Evolutionary conservation across 2,113 vertebrate genomes (phyloP).

Genomic region (Piaya cayana): DNA sequence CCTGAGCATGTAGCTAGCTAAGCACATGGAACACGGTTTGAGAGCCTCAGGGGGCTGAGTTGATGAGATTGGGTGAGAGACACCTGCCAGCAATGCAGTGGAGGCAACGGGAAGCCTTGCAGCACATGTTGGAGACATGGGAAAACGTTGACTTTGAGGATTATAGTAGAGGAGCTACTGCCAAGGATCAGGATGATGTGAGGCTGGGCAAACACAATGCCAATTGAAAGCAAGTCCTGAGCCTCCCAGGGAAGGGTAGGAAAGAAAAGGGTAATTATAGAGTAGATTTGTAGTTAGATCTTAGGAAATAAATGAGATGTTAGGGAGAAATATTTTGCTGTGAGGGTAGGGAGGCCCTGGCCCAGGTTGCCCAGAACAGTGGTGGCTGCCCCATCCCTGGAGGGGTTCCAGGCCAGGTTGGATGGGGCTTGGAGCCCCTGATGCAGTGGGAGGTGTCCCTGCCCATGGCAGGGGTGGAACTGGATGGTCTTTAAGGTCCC

Average conservation of each 20-base stretch:
- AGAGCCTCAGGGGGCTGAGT: not conserved
- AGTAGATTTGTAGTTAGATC: no score
- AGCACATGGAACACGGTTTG: not conserved
- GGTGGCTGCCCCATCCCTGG: no score
- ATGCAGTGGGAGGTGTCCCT: no score
- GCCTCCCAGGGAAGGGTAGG: not conserved
- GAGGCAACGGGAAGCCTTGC: not conserved
- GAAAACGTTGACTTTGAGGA: not conserved
- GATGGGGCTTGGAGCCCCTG: no score
- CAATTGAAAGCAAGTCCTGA: not conserved
- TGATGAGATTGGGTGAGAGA: not conserved
- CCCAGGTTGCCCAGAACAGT: no score
- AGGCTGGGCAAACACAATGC: not conserved
- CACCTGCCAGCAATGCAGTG: fast-evolving
- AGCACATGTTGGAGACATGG: fast-evolving
- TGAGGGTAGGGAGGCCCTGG: no score
- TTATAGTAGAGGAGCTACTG: not conserved
- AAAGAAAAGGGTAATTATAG: not conserved
- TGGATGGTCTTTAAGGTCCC: no score
- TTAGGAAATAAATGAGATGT: no score
- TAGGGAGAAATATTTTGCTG: no score
- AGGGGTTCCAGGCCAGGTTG: no score
- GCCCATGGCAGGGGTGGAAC: no score
- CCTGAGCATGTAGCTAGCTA: not conserved
- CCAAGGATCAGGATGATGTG: not conserved